Percentiles rank a stretch among this genome's conserved stretches.
Evolutionary conservation across 1,140 invertebrate species (phyloP).

Genomic region (Drosophila quadrilineata): DNA sequence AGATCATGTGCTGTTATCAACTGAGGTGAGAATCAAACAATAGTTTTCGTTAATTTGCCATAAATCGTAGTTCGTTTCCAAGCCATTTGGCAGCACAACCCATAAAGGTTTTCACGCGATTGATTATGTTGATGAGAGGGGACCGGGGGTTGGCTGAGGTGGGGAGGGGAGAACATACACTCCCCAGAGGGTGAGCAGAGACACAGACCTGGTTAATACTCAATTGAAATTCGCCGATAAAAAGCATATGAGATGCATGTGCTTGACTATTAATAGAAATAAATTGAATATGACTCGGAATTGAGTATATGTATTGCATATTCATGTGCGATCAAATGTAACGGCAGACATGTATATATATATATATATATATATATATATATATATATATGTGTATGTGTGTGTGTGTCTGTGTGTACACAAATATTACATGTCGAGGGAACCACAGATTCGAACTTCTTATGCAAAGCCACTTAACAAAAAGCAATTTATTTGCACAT

Average conservation of each 20-base stretch:
- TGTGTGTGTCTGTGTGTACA: too few species aligned
- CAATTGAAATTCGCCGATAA: conserved; percentile 42
- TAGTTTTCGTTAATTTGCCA: conserved; percentile 14
- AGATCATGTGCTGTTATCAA: conserved; percentile 14
- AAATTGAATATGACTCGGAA: conserved; percentile 63
- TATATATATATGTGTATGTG: too few species aligned
- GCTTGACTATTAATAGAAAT: conserved; percentile 65
- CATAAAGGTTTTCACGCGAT: conserved; percentile 40
- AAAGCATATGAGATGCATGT: conserved; percentile 61
- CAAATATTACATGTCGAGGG: too few species aligned
- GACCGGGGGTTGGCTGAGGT: background rate
- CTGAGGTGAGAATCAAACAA: conserved; percentile 30
- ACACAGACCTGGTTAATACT: conserved; percentile 40
- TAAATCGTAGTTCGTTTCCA: conserved; percentile 18
- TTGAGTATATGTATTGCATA: conserved; percentile 33
- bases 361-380: conserved; percentile 16
- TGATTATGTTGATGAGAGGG: conserved; percentile 18
- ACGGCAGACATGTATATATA: conserved; percentile 30
- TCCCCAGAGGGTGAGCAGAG: too few species aligned
- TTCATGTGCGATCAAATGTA: conserved; percentile 69
- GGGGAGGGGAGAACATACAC: background rate
- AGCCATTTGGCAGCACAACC: conserved; percentile 4
- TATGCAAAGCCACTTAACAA: conserved; percentile 80
- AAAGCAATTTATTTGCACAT: conserved; percentile 80
- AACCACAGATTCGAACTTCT: conserved; percentile 64